Evolutionary conservation across 2,113 vertebrate species (phyloP).

Genomic region (Probosciger aterrimus): DNA sequence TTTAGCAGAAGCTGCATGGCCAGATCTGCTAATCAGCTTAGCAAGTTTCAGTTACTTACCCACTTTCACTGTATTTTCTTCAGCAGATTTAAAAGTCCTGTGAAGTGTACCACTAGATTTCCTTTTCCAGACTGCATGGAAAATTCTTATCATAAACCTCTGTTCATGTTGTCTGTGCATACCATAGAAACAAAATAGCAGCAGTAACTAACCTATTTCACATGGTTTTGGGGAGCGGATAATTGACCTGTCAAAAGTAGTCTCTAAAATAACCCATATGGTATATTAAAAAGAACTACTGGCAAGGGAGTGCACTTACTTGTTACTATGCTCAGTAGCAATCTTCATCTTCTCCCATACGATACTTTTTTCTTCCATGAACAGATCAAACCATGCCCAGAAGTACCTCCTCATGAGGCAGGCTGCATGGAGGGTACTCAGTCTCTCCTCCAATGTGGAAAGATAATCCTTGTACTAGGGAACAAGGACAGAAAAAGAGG

Average conservation of each 20-base stretch:
- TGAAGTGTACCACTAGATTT: slow-evolving; percentile 16
- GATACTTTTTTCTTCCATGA: slow-evolving; percentile 65
- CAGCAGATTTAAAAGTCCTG: not conserved
- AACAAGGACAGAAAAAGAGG: not conserved
- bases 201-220: not conserved
- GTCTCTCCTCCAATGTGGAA: slow-evolving; percentile 68
- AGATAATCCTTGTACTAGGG: slow-evolving; percentile 69
- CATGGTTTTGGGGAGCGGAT: not conserved
- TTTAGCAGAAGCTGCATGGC: not conserved
- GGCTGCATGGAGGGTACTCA: slow-evolving; percentile 24
- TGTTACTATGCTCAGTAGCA: slow-evolving; percentile 78
- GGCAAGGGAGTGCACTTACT: slow-evolving; percentile 66
- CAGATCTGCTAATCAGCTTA: slow-evolving; percentile 45
- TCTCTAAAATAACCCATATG: not conserved
- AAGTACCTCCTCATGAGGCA: slow-evolving; percentile 77
- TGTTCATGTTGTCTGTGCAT: not conserved
- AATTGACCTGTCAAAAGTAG: not conserved
- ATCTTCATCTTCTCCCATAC: slow-evolving; percentile 67
- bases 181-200: not conserved
- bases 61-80: not conserved
- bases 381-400: slow-evolving; percentile 72
- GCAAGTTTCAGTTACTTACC: slow-evolving; percentile 33
- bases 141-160: not conserved
- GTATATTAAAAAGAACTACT: not conserved
- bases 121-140: not conserved